These are phyloP conservation scores for Zaprionus ghesquierei DNA, from an alignment of 1,140 invertebrate species.

Conservation along the genomic window DNA sequence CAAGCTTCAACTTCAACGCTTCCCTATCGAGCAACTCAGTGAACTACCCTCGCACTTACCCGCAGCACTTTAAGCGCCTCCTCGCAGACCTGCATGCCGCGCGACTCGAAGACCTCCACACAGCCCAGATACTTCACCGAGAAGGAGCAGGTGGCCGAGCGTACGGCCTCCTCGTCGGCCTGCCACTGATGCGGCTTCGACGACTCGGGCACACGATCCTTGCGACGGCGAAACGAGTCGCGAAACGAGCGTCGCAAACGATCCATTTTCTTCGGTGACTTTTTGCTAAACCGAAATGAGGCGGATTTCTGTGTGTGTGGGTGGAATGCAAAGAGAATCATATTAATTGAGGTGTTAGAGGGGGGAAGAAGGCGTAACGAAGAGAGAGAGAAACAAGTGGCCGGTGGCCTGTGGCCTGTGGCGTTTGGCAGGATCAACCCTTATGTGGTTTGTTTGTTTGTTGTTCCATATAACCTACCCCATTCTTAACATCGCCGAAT, in stretches of 20 bases:
- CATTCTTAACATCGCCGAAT: conserved; percentile 83
- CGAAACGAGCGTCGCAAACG: conserved; percentile 94
- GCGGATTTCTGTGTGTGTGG: conserved; percentile 83
- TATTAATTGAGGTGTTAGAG: background rate
- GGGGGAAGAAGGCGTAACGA: background rate
- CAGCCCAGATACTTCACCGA: conserved; percentile 99
- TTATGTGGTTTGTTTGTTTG: background rate
- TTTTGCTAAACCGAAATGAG: conserved; percentile 85
- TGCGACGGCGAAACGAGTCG: conserved; percentile 94
- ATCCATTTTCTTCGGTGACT: conserved; percentile 93
- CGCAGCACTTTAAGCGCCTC: conserved; percentile 97
- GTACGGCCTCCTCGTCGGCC: conserved; percentile 97
- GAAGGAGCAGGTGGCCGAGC: conserved; percentile 97
- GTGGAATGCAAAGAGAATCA: background rate
- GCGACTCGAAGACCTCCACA: conserved; percentile 99
- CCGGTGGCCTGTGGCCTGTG: too few relatives aligned
- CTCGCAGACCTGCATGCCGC: conserved; percentile 99
- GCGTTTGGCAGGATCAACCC: conserved; percentile 4
- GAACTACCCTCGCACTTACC: conserved; percentile 85
- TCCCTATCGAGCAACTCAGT: background rate
- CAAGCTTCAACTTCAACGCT: too few relatives aligned
- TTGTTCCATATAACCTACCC: conserved; percentile 75
- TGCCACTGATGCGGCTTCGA: conserved; percentile 99
- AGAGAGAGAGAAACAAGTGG: conserved; percentile 68
- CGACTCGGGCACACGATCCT: conserved; percentile 92